These are phyloP conservation scores for Strix aluco DNA, from an alignment of 2,113 vertebrate genomes.

Conservation along the genomic window DNA sequence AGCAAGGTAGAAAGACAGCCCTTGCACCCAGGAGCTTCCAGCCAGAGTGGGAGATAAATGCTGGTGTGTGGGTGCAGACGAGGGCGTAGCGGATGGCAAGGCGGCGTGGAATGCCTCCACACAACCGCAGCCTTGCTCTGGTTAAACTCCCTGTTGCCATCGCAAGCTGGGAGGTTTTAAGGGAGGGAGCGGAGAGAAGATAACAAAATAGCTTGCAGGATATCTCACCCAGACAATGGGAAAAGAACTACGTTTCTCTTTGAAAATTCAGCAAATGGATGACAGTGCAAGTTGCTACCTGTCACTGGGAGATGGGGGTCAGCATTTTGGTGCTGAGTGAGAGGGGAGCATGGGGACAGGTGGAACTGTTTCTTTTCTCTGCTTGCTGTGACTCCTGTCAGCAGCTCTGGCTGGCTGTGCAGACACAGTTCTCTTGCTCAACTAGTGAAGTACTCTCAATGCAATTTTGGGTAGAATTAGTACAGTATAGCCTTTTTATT, in stretches of 20 bases:
- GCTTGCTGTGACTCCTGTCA: not conserved
- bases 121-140: not conserved
- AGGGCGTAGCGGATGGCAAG: not conserved
- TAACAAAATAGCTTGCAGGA: not conserved
- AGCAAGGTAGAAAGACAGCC: not conserved
- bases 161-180: not conserved
- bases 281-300: not conserved
- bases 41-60: accelerated
- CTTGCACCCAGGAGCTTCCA: not conserved
- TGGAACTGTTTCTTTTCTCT: not conserved
- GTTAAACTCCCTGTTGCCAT: not conserved
- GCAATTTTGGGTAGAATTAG: not conserved
- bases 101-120: accelerated
- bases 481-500: not conserved
- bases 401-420: not conserved
- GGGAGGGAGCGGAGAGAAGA: not conserved
- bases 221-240: not conserved
- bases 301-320: not conserved
- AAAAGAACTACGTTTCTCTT: not conserved
- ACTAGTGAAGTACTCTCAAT: not conserved
- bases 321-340: not conserved
- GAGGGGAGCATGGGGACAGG: not conserved
- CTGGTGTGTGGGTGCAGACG: not conserved
- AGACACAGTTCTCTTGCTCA: not conserved
- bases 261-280: not conserved